Conservation (phyloP, 2,113 vertebrate species). For the Grammomys dolichurus region DNA sequence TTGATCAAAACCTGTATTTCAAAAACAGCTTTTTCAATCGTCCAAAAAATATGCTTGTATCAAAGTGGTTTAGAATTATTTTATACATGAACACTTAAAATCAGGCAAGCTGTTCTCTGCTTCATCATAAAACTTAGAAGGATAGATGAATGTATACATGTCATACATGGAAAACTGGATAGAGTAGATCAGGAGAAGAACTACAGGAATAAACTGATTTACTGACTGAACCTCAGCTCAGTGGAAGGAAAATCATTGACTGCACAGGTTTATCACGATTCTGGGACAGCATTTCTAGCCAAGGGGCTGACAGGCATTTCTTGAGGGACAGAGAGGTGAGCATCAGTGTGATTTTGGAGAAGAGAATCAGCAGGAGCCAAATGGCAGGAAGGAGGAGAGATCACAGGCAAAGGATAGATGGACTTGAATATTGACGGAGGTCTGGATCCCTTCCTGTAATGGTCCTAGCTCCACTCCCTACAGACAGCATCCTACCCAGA, state of each 20-base stretch:
- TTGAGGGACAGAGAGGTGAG: slow-evolving; percentile 37
- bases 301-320: slow-evolving; percentile 36
- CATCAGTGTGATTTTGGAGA: slow-evolving; percentile 46
- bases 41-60: slow-evolving; percentile 66
- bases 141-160: neutral
- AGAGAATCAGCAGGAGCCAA: slow-evolving; percentile 16
- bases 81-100: slow-evolving; percentile 64
- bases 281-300: neutral
- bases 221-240: neutral
- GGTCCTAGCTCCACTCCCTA: neutral
- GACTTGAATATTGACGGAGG: slow-evolving; percentile 57
- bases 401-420: neutral
- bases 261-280: slow-evolving; percentile 67
- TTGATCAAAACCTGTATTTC: slow-evolving; percentile 88
- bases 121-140: neutral
- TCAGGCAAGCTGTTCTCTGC: neutral
- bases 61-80: slow-evolving; percentile 73
- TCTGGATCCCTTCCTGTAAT: slow-evolving; percentile 21
- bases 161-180: neutral
- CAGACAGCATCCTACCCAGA: slow-evolving; percentile 30
- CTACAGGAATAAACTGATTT: slow-evolving; percentile 13
- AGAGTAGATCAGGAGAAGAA: neutral
- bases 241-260: neutral
- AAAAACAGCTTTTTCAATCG: slow-evolving; percentile 82
- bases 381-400: neutral